Evolutionary conservation across 2,888 invertebrate genomes (phyloP), one percentile per base, ranked within the genome.

Genomic region (Eupithecia exiguata): DNA sequence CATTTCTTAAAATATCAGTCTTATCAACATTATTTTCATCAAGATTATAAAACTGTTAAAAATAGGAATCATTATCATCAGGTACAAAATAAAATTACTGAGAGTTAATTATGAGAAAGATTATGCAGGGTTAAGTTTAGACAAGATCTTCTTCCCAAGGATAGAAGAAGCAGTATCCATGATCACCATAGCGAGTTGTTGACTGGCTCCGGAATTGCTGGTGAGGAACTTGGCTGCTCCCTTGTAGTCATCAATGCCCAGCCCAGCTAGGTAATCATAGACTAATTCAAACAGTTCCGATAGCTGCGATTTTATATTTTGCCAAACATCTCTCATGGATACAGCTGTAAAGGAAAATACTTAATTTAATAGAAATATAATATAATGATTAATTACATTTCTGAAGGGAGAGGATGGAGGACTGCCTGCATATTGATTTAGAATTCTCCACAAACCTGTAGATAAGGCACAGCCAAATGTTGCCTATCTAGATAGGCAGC

Each of bases 301-400:
- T 0, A 94, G 81, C 70, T 90, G 88, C 0, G 79, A 81, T 68
- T 86, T 92, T 53, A 94, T 83, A 0, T 93, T 91, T 2, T 86
- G 73, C 94, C 94, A 94, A 46, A 92, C 80, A 2, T 92, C 91
- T 62, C 93, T 82, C 92, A 94, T 91, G 1, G 93, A 89, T 21
- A 93, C 87, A 67, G 85, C 94, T 94, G 85, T 1, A 86, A 87
- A 67, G 63, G 40, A 36, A 69, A 70, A 70, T n/a, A 43, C 67
- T 65, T n/a, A 21, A 66, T 25, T 25, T 25, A 25, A n/a, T n/a
- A n/a, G n/a, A n/a, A n/a, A n/a, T n/a, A n/a, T n/a, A n/a, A n/a
- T n/a, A n/a, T n/a, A n/a, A n/a, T n/a, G n/a, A n/a, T n/a, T n/a
- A n/a, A 36, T 36, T 1, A 40, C 40, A 5, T 9, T 6, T 3